Conservation (phyloP, 2,888 invertebrate species). For the Acanthoscelides obtectus region DNA sequence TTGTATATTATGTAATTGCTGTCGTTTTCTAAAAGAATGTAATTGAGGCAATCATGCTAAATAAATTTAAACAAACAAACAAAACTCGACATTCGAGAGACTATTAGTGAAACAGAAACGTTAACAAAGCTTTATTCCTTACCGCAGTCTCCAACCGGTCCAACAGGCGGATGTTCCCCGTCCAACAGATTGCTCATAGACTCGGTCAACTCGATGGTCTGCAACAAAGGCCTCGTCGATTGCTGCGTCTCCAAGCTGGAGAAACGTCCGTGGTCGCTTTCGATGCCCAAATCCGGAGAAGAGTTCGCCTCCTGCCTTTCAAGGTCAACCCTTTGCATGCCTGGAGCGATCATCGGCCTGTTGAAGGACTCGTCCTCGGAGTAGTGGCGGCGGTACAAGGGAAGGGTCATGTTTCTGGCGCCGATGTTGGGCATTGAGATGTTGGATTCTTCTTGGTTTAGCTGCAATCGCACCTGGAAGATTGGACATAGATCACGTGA, state of each 20-base stretch:
- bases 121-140: too few species aligned
- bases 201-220: conserved; percentile 47
- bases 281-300: conserved; percentile 87
- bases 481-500: too few species aligned
- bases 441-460: background rate
- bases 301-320: conserved; percentile 49
- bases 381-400: conserved; percentile 6
- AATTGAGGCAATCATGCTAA: too few species aligned
- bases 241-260: conserved; percentile 60
- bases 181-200: conserved; percentile 44
- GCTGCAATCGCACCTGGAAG: background rate
- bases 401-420: conserved; percentile 4
- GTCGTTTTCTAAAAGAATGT: too few species aligned
- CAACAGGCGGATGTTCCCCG: conserved; percentile 28
- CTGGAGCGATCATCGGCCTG: conserved; percentile 38
- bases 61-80: too few species aligned
- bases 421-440: conserved; percentile 18
- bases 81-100: too few species aligned
- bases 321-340: conserved; percentile 25
- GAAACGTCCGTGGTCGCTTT: conserved; percentile 69
- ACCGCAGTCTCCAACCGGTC: conserved; percentile 33
- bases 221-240: conserved; percentile 43
- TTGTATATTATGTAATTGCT: too few species aligned
- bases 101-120: too few species aligned
- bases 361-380: conserved; percentile 37